Percentiles rank a stretch among this genome's conserved stretches.
Evolutionary conservation across 2,113 vertebrate genomes (phyloP).

Genomic region (Tetrao urogallus): DNA sequence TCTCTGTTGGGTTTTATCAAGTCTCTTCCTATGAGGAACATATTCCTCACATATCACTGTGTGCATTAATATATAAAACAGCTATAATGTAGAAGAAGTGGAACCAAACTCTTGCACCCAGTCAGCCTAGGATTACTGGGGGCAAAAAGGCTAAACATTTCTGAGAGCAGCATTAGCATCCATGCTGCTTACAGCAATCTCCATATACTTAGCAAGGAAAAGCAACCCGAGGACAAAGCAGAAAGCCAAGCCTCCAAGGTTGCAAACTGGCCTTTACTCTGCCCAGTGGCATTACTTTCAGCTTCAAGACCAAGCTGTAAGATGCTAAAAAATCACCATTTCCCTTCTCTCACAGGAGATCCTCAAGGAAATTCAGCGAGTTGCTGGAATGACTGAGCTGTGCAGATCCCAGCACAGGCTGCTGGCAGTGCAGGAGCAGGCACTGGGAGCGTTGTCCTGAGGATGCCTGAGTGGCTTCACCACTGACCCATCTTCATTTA

Average conservation of each 20-base stretch:
- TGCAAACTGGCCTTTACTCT: background rate
- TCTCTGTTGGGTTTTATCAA: background rate
- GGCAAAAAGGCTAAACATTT: background rate
- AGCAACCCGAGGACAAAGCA: background rate
- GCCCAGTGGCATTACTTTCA: background rate
- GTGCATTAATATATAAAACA: background rate
- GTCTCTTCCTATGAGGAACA: background rate
- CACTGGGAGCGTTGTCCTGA: background rate
- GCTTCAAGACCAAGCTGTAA: background rate
- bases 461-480: background rate
- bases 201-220: background rate
- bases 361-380: background rate
- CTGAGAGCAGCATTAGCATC: background rate
- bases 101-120: background rate
- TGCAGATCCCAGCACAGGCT: background rate
- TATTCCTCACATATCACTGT: background rate
- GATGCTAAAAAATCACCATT: background rate
- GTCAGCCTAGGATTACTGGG: background rate
- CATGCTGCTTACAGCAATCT: background rate
- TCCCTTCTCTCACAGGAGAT: background rate
- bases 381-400: background rate
- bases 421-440: background rate
- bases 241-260: background rate
- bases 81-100: background rate
- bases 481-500: background rate